A percentile compares a stretch with the other conserved stretches of the same genome.
phyloP scores from a whole-genome alignment of 1,140 invertebrate species.

The Macrobrachium nipponense region DNA sequence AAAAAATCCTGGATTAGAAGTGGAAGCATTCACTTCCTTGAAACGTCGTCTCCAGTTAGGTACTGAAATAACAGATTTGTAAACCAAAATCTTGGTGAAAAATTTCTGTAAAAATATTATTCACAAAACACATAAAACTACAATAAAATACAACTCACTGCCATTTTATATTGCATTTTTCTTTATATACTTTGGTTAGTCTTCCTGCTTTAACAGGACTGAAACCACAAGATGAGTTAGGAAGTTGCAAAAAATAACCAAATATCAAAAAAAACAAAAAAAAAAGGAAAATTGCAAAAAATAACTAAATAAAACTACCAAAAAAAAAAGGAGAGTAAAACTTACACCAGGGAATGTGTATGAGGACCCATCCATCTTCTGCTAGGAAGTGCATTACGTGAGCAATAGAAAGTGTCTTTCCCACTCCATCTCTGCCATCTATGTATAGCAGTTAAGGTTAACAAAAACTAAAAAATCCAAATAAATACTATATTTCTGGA shows the following conservation, averaged over 20 bases:
- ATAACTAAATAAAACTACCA: too few species aligned
- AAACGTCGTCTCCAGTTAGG: slow-evolving; percentile 24
- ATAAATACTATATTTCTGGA: too few species aligned
- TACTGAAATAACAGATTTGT: slow-evolving; percentile 2
- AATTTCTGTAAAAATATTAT: background rate
- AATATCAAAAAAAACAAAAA: too few species aligned
- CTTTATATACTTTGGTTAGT: too few species aligned
- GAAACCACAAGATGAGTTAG: background rate
- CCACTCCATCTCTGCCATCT: slow-evolving; percentile 41
- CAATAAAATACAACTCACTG: too few species aligned
- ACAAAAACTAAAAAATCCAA: too few species aligned
- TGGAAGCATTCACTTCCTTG: slow-evolving; percentile 34
- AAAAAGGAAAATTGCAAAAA: too few species aligned
- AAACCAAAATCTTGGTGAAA: background rate
- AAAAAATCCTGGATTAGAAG: slow-evolving; percentile 18
- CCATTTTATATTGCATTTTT: too few species aligned
- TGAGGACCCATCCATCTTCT: slow-evolving; percentile 30
- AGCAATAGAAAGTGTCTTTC: slow-evolving; percentile 31
- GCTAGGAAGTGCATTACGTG: slow-evolving; percentile 40
- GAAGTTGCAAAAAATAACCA: too few species aligned
- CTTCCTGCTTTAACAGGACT: background rate
- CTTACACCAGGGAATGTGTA: slow-evolving; percentile 39
- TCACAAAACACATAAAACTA: too few species aligned
- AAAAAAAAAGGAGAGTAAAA: background rate
- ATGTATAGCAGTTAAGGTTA: background rate